phyloP scores from a whole-genome alignment of 2,797 vertebrate species.

The Pagetopsis macropterus region DNA sequence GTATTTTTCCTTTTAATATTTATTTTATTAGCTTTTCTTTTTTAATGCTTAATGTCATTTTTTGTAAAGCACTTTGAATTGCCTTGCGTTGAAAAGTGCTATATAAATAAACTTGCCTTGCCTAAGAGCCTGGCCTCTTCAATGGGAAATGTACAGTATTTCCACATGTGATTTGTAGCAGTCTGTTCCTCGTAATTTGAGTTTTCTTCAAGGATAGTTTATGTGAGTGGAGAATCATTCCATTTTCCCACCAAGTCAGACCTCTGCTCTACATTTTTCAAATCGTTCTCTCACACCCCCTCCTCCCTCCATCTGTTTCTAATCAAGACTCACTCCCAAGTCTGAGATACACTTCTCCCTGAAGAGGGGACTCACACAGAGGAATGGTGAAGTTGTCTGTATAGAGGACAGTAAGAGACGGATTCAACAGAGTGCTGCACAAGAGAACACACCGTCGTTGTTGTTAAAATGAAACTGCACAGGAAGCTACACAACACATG shows the following conservation, averaged over 20 bases:
- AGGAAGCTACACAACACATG: background rate
- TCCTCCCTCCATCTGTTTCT: constrained; percentile 69
- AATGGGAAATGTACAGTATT: constrained; percentile 15
- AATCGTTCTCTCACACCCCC: constrained; percentile 42
- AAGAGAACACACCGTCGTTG: background rate
- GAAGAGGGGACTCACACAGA: constrained; percentile 36
- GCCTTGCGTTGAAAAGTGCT: too few species aligned
- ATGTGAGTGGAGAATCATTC: constrained; percentile 38
- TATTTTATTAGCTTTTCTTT: too few species aligned
- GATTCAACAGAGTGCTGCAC: constrained; percentile 13
- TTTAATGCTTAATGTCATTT: too few species aligned
- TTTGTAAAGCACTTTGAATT: too few species aligned
- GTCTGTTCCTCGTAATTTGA: constrained; percentile 28
- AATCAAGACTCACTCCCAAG: constrained; percentile 62
- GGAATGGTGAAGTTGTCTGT: constrained; percentile 12
- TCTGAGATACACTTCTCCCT: constrained; percentile 38
- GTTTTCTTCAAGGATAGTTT: constrained; percentile 26
- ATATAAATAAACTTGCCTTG: too few species aligned
- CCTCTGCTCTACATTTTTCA: constrained; percentile 56
- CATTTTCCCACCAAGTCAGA: constrained; percentile 57
- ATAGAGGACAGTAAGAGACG: constrained; percentile 18
- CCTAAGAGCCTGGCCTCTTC: background rate
- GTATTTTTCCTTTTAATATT: too few species aligned
- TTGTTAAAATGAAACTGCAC: background rate
- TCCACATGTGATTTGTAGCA: constrained; percentile 20